phyloP scores from a whole-genome alignment of 2,888 invertebrate genomes.

The Dascillus cervinus region DNA sequence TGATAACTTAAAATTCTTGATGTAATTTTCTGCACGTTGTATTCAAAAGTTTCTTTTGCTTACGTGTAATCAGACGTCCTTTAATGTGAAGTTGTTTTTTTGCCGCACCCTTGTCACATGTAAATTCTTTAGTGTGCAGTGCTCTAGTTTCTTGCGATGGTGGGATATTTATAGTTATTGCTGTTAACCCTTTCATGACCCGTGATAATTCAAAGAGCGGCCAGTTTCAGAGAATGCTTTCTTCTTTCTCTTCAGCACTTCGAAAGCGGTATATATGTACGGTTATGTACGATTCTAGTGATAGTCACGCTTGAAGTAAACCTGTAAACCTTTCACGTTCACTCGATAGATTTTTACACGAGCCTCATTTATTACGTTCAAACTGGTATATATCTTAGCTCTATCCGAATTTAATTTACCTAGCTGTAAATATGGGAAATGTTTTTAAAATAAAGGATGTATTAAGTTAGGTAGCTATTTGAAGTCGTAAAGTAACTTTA shows the following conservation, averaged over 20 bases:
- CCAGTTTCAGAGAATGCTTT: slow-evolving; percentile 19
- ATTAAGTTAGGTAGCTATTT: no score
- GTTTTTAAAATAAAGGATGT: no score
- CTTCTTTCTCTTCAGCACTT: slow-evolving; percentile 16
- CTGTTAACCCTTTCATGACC: slow-evolving; percentile 28
- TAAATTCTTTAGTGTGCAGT: slow-evolving; percentile 24
- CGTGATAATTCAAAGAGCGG: slow-evolving; percentile 22
- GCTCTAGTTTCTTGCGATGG: slow-evolving; percentile 23
- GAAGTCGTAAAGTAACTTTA: no score
- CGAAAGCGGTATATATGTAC: slow-evolving; percentile 13
- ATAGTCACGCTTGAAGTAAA: slow-evolving; percentile 21
- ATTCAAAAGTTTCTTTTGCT: no score
- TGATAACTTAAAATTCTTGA: no score
- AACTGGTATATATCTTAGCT: no score
- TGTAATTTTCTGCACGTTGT: no score
- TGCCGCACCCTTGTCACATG: slow-evolving; percentile 24
- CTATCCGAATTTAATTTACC: no score
- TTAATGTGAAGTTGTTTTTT: slow-evolving; percentile 20
- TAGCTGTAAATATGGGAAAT: no score
- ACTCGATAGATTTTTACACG: slow-evolving; percentile 12
- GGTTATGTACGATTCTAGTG: slow-evolving; percentile 13
- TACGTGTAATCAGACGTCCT: slow-evolving; percentile 10
- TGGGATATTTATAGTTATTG: slow-evolving; percentile 27
- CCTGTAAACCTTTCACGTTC: slow-evolving; percentile 14
- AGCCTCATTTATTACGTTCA: slow-evolving; percentile 15